Evolutionary conservation across 2,797 vertebrate genomes (phyloP).

Genomic region (Tokudaia muenninki): DNA sequence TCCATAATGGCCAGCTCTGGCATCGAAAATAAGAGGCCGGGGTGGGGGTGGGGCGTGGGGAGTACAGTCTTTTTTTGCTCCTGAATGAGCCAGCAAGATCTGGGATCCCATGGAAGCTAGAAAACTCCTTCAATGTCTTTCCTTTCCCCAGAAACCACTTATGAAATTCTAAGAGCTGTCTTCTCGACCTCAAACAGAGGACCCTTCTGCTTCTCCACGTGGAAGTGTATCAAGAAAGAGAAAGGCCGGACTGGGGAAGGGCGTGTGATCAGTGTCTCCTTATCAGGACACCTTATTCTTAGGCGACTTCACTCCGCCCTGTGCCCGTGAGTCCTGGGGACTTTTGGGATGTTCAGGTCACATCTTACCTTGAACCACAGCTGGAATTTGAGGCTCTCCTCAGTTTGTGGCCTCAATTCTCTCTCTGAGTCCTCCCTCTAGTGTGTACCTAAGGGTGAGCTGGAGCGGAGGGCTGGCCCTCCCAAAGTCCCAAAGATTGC

Average conservation of each 20-base stretch:
- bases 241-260: not conserved
- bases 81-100: constrained; percentile 45
- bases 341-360: not conserved
- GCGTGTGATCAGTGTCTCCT: not conserved
- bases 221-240: not conserved
- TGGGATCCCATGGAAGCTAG: not conserved
- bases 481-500: not conserved
- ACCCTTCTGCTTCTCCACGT: not conserved
- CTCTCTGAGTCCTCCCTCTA: not conserved
- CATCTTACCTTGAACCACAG: not conserved
- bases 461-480: not conserved
- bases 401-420: not conserved
- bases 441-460: not conserved
- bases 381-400: not conserved
- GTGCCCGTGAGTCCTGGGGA: not conserved
- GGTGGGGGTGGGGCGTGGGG: not conserved
- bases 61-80: constrained; percentile 49
- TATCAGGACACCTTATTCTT: not conserved
- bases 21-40: constrained; percentile 86
- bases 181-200: not conserved
- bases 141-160: not conserved
- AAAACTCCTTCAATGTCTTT: constrained; percentile 34
- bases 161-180: constrained; percentile 12
- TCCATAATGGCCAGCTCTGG: constrained; percentile 89
- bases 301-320: too few species aligned